Evolutionary conservation across 2,113 vertebrate species (phyloP).

Genomic region (Ciconia maguari): DNA sequence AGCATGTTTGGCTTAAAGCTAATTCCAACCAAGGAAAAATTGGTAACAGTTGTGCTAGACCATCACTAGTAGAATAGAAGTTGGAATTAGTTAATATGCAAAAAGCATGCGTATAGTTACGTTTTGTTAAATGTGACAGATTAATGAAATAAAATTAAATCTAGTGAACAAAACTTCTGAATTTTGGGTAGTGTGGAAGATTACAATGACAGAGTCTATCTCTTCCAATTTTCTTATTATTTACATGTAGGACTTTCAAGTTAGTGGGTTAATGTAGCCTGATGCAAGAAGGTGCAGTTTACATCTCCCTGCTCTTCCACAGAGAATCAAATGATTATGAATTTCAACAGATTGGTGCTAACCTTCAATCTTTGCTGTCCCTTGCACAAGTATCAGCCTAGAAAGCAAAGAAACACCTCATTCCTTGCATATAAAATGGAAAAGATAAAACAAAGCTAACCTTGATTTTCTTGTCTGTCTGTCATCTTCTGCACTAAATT

Average conservation of each 20-base stretch:
- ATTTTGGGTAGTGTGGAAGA: background rate
- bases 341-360: background rate
- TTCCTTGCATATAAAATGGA: background rate
- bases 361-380: background rate
- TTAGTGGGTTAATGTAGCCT: background rate
- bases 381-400: background rate
- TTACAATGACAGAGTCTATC: background rate
- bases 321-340: background rate
- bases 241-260: background rate
- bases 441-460: background rate
- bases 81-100: background rate
- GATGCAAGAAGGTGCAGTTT: background rate
- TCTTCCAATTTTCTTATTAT: background rate
- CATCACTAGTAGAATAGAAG: background rate
- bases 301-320: background rate
- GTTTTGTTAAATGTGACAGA: background rate
- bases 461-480: background rate
- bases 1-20: background rate
- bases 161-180: background rate
- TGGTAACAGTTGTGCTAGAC: background rate
- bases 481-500: background rate
- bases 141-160: background rate
- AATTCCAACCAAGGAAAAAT: background rate
- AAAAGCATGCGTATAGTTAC: accelerated
- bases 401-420: background rate